Evolutionary conservation across 2,113 vertebrate genomes (phyloP).

Genomic region (Rhea americana): DNA sequence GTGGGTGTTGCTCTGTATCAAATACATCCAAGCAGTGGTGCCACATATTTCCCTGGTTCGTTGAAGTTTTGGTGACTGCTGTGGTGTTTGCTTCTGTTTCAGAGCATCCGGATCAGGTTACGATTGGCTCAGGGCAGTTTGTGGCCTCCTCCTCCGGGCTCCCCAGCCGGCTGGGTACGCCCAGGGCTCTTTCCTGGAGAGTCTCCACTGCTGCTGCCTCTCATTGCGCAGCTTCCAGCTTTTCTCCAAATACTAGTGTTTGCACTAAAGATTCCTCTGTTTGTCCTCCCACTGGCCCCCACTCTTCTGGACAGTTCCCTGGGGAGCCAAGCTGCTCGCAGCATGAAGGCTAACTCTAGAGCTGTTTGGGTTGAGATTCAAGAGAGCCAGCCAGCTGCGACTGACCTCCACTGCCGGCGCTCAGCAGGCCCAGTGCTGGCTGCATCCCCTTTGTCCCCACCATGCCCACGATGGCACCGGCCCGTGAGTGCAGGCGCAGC

Average conservation of each 20-base stretch:
- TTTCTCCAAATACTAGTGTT: not conserved
- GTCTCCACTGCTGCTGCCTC: not conserved
- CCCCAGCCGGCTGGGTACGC: too few relatives aligned
- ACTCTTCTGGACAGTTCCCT: not conserved
- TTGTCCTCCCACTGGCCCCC: not conserved
- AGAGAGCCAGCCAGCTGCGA: not conserved
- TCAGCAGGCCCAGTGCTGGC: too few relatives aligned
- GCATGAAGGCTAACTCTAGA: not conserved
- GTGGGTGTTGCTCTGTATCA: not conserved
- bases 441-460: not conserved
- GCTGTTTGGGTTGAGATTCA: not conserved
- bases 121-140: not conserved
- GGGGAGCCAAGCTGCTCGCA: not conserved
- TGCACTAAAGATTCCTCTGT: not conserved
- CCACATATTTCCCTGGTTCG: not conserved
- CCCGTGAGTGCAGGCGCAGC: not conserved
- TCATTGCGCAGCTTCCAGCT: not conserved
- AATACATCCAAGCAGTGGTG: not conserved
- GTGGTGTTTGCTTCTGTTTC: not conserved
- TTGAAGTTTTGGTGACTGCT: not conserved
- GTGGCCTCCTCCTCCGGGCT: not conserved
- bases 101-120: not conserved
- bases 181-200: too few relatives aligned
- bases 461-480: fast-evolving
- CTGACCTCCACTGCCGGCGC: too few relatives aligned